Percentiles rank a stretch among this genome's conserved stretches.
These are phyloP conservation scores for Hypsibius dujardini DNA, from an alignment of 1,140 invertebrate genomes.

Conservation along the genomic window DNA sequence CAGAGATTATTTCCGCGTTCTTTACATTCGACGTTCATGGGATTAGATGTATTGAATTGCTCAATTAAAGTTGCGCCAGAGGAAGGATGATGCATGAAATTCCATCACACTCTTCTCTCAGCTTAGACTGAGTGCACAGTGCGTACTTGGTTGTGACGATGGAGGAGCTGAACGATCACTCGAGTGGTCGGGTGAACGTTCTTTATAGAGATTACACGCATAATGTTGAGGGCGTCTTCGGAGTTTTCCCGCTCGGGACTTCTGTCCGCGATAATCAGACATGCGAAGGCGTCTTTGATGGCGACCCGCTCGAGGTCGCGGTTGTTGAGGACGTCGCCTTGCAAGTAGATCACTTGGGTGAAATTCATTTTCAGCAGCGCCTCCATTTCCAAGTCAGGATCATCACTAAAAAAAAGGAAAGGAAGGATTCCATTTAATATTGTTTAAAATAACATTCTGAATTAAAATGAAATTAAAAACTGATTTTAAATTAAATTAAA, in stretches of 20 bases:
- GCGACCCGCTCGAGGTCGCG: slow-evolving; percentile 40
- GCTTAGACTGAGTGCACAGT: neutral
- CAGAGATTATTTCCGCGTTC: neutral
- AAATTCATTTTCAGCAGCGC: slow-evolving; percentile 42
- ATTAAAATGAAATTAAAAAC: neutral
- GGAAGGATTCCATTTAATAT: neutral
- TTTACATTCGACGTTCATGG: no score
- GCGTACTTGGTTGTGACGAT: slow-evolving; percentile 41
- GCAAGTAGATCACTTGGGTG: slow-evolving; percentile 43
- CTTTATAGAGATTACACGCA: slow-evolving; percentile 6
- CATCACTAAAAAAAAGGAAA: neutral
- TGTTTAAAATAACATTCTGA: neutral
- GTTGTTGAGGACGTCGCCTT: slow-evolving; percentile 42
- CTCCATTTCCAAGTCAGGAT: slow-evolving; percentile 42
- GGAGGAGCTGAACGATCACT: slow-evolving; percentile 43
- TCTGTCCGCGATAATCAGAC: neutral
- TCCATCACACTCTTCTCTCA: neutral
- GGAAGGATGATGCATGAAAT: neutral
- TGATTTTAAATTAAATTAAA: neutral
- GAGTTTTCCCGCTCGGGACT: neutral
- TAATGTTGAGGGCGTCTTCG: neutral
- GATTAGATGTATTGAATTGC: no score
- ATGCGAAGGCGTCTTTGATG: slow-evolving; percentile 24
- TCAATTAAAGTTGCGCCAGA: no score
- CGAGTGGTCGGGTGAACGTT: slow-evolving; percentile 38